Conservation (phyloP, 2,797 vertebrate species). For the Trachurus trachurus region DNA sequence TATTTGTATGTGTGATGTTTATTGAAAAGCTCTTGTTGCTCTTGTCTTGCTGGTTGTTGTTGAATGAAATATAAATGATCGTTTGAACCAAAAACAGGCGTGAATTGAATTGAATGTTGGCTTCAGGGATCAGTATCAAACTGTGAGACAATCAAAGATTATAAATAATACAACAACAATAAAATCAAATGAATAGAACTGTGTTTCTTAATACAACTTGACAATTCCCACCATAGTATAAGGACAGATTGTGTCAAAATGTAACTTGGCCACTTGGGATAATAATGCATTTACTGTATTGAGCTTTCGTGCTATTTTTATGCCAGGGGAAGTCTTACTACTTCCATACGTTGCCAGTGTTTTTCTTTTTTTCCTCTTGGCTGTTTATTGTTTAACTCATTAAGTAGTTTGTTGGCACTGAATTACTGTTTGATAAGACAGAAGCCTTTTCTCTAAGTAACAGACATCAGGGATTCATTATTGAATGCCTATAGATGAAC, state of each 20-base stretch:
- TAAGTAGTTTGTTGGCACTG: constrained; percentile 48
- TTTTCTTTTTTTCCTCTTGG: constrained; percentile 1
- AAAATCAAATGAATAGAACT: background rate
- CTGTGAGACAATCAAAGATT: background rate
- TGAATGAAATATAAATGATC: no score
- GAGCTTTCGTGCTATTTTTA: constrained; percentile 23
- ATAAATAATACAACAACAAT: no score
- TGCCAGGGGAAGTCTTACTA: constrained; percentile 10
- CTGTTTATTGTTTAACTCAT: constrained; percentile 42
- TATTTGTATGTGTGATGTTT: no score
- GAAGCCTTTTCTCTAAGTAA: constrained; percentile 17
- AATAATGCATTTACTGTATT: background rate
- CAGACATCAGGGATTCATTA: constrained; percentile 35
- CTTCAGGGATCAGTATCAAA: background rate
- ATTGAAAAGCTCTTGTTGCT: no score
- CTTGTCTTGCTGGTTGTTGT: no score
- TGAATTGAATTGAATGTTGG: no score
- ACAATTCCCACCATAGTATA: background rate
- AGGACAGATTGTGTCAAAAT: constrained; percentile 40
- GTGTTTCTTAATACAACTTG: background rate
- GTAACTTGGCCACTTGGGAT: background rate
- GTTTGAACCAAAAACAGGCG: no score
- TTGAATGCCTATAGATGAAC: constrained; percentile 39
- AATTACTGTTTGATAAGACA: constrained; percentile 43
- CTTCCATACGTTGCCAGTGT: constrained; percentile 8